Evolutionary conservation across 2,797 vertebrate species (phyloP), one percentile per base, ranked within the genome.

Genomic region (Ficedula albicollis): DNA sequence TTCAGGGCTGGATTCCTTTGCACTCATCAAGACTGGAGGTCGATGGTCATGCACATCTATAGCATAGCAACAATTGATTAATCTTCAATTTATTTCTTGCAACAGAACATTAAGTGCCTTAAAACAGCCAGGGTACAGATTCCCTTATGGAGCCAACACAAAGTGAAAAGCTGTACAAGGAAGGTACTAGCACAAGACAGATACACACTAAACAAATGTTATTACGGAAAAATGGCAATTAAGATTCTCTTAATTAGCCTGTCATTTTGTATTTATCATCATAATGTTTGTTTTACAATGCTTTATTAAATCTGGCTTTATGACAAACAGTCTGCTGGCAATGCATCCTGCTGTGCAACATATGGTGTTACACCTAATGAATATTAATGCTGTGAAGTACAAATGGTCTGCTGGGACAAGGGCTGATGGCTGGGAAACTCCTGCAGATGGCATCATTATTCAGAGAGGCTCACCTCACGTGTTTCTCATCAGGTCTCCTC

Each of bases 201-300:
- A 97, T 95, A 96, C 59, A 94, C 85, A 92, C 75, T 89, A 96
- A 96, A 97, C 88, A 97, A 98, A 97, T 96, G 92, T 92, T 98
- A 97, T 98, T 98, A 97, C 5, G 48, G 94, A 96, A 97, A 98
- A 98, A 97, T 96, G 90, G 96, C 98, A 97, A 98, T 98, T 98
- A 98, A 97, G 96, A 97, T 96, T 97, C 97, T 98, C 97, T 97
- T 98, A 98, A 98, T 98, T 98, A 98, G 97, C 94, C 97, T 97
- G 97, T 98, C 98, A 98, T 98, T 98, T 98, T 98, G 96, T 98
- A 98, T 98, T 98, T 98, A 98, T 99, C 99, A 99, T 98, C 98
- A 98, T 98, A 97, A 98, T 98, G 98, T 99, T 99, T 99, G 99
- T 98, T 98, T 98, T 98, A 99, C 98, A 99, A 98, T 98, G 98